Base-by-base conservation (phyloP, 1,140 invertebrate species). In the Nautilus pompilius region DNA sequence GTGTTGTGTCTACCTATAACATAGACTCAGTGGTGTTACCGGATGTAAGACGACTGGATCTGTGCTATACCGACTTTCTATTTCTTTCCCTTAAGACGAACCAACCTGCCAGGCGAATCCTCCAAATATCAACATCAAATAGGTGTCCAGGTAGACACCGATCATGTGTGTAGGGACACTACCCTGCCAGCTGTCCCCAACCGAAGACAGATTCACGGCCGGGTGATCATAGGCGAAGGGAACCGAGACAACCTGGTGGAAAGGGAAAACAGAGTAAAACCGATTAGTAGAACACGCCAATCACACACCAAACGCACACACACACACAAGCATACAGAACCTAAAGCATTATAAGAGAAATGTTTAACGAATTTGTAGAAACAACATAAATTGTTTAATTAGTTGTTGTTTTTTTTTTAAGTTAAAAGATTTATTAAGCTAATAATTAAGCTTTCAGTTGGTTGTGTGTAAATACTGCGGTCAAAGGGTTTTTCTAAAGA, bases 51-150 rank as follows among this genome's bases (percentile, higher is more conserved):
- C 15, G 2, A 45, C 20, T 17, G 20, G n/a, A 2, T 1, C 24
- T 54, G 15, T 2, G 17, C 15, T 26, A 13, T 15, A 2, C n/a
- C 15, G 15, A 30, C 20, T 17, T 10, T 28, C 8, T 17, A 32
- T 57, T 1, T 17, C 54, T 30, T 17, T 28, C 17, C 33, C 8
- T 29, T 5, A 24, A 20, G 46, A 5, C n/a, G 30, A 3, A n/a
- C 62, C 76, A 51, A 90, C 90, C 88, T 96, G 94, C 96, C 96
- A 99, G 0, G 96, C 96, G 72, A 99, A 98, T n/a, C 96, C 96
- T 6, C 96, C 96, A 72, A 98, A 95, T 41, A 98, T 85, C 15
- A 98, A 85, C 49, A 98, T 85, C 55, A 98, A 83, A 13, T 91
- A 93, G 65, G 92, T 89, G 83, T 99, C 96, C 28, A 95, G 73